phyloP scores from a whole-genome alignment of 2,888 invertebrate species.

The Napeogenes inachia region DNA sequence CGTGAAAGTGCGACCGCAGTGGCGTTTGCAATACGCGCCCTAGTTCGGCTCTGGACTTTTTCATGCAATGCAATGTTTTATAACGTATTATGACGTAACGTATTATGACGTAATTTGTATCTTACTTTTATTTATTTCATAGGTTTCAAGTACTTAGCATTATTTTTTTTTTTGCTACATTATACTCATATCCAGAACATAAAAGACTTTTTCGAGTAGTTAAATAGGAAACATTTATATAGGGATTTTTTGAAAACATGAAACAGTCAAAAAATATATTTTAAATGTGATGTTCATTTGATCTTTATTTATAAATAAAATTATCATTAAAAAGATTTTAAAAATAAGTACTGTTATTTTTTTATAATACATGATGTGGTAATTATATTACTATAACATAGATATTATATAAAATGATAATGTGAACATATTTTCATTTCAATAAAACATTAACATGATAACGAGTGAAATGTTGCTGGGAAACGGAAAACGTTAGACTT shows the following conservation, averaged over 20 bases:
- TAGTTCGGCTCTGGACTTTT: conserved; percentile 14
- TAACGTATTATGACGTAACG: neutral
- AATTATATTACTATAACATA: neutral
- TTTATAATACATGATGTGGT: neutral
- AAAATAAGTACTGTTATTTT: neutral
- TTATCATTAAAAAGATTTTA: too few species aligned
- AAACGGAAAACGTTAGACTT: conserved; percentile 19
- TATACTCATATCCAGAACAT: too few species aligned
- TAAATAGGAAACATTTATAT: too few species aligned
- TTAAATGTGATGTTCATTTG: too few species aligned
- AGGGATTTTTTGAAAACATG: too few species aligned
- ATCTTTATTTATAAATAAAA: too few species aligned
- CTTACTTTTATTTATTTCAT: neutral
- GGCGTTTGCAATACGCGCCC: conserved; percentile 14
- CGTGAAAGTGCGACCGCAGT: conserved; percentile 17
- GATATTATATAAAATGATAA: neutral
- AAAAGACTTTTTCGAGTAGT: too few species aligned
- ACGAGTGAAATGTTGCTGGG: conserved; percentile 17
- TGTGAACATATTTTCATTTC: neutral
- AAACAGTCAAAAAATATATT: too few species aligned
- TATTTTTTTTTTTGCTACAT: too few species aligned
- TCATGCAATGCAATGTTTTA: conserved; percentile 8
- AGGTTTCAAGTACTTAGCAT: neutral
- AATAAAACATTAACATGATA: conserved; percentile 13
- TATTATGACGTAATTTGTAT: conserved; percentile 1